Conservation (phyloP, 2,888 invertebrate species). For the Cetonia aurata region DNA sequence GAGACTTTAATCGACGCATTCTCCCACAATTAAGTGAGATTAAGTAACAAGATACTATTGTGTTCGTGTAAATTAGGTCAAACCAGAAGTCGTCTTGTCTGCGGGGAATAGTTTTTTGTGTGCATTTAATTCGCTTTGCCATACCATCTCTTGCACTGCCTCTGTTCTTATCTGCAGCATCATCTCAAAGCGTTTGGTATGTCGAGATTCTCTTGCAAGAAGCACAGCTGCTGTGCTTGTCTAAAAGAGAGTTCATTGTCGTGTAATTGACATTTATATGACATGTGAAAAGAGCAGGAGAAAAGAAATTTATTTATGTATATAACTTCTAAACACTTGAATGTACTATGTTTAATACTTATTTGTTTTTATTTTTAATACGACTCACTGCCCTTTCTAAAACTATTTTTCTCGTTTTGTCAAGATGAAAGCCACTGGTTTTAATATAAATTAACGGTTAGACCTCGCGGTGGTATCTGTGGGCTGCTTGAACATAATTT, state of each 20-base stretch:
- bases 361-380: too few species aligned
- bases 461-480: neutral
- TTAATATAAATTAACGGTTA: constrained; percentile 31
- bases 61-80: constrained; percentile 37
- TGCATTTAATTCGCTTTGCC: constrained; percentile 23
- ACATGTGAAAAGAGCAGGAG: too few species aligned
- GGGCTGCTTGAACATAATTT: constrained; percentile 9
- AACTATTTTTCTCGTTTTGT: too few species aligned
- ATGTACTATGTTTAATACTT: constrained; percentile 6
- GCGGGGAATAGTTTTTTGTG: constrained; percentile 14
- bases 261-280: constrained; percentile 35
- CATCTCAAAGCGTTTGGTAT: constrained; percentile 15
- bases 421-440: neutral
- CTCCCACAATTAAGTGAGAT: constrained; percentile 34
- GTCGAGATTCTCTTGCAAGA: constrained; percentile 22
- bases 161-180: neutral
- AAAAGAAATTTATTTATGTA: neutral
- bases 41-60: constrained; percentile 32
- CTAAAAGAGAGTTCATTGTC: constrained; percentile 36
- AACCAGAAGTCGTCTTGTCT: constrained; percentile 5
- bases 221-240: constrained; percentile 24
- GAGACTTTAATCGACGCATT: constrained; percentile 8
- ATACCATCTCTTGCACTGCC: constrained; percentile 3
- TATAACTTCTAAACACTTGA: neutral
- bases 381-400: too few species aligned